A percentile compares a stretch with the other conserved stretches of the same genome.
Conservation (phyloP, 1,140 invertebrate genomes). For the Neotoxoptera formosana region DNA sequence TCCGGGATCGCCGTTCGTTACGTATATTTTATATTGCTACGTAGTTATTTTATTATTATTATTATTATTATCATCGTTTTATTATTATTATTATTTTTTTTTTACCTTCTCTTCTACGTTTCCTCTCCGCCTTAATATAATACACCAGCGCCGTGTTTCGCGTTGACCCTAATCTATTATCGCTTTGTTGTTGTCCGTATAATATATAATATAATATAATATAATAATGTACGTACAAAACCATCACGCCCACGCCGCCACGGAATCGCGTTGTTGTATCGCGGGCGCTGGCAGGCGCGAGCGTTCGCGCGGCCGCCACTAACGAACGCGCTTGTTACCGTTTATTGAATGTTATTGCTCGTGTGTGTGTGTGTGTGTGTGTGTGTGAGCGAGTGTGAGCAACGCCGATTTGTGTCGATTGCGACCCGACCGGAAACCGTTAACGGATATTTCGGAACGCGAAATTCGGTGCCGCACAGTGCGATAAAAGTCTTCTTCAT, state of each 20-base stretch:
- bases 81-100: constrained; percentile 16
- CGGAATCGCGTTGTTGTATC: constrained; percentile 3
- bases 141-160: not conserved
- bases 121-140: not conserved
- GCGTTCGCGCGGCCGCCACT: not conserved
- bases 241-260: constrained; percentile 53
- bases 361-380: not conserved
- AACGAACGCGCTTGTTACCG: constrained; percentile 54
- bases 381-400: not conserved
- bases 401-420: constrained; percentile 2
- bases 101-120: not conserved
- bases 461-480: not conserved
- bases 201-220: not conserved
- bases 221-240: constrained; percentile 12
- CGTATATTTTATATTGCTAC: constrained; percentile 3
- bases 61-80: not conserved
- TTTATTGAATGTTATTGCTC: constrained; percentile 46
- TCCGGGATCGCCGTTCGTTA: constrained; percentile 21
- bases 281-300: not conserved
- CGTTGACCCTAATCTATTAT: constrained; percentile 57
- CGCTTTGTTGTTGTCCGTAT: constrained; percentile 33
- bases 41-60: constrained; percentile 46
- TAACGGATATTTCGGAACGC: not conserved
- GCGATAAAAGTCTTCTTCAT: not conserved
- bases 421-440: constrained; percentile 41